Evolutionary conservation across 2,113 vertebrate genomes (phyloP), one percentile per base, ranked within the genome.

Genomic region (Colaptes auratus): DNA sequence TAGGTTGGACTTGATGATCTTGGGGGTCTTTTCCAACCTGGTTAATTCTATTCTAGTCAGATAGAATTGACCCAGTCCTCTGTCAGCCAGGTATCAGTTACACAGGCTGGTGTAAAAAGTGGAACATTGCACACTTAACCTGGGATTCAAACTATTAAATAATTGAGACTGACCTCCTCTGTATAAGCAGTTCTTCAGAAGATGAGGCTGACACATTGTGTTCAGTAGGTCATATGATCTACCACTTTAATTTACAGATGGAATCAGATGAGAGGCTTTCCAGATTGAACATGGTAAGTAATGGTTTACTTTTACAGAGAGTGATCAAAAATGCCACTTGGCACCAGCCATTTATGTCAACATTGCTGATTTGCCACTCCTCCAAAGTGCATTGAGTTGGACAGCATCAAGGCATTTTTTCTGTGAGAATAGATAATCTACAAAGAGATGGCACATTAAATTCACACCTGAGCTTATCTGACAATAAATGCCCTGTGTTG

Each of bases 191-290:
- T 52, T 12, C 20, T 63, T 59, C 35, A 46, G 42, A 72, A 89
- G 33, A 1, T 4, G 1, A n/a, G 3, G 14, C 31, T 67, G 31
- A 25, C 8, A 42, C 4, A 0, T 48, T 50, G 7, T 65, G 30
- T 56, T 64, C 16, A 25, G 33, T 15, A 31, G 31, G 15, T 58
- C 7, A 50, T 64, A 63, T 7, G 12, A 64, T 66, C 24, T 46
- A 33, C 48, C 61, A 20, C 15, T 48, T 59, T 7, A 65, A 4
- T 77, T 93, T 20, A 28, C 24, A 85, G 12, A 30, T 66, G 27
- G 20, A 20, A 72, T 69, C 82, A 85, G 12, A 20, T 48, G 44
- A 87, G 15, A 91, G 17, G 4, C 23, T 76, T 79, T 91, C 39
- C n/a, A 82, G 19, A 10, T 5, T 61, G 28, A 12, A 58, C 48